Conservation (phyloP, 1,140 invertebrate genomes). For the Dysdera silvatica region DNA sequence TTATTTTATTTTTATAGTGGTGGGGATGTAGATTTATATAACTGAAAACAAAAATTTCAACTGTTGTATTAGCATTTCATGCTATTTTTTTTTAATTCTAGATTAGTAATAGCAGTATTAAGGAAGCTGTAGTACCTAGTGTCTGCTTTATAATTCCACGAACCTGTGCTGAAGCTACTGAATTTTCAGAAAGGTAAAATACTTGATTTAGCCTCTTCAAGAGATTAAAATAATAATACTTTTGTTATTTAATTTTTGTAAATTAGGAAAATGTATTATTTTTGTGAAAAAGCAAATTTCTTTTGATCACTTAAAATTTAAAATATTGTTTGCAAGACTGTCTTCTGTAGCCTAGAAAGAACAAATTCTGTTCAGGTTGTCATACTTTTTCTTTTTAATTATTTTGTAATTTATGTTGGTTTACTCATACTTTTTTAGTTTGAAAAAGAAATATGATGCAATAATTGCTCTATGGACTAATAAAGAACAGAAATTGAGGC, state of each 20-base stretch:
- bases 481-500: slow-evolving; percentile 82
- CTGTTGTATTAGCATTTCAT: neutral
- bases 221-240: neutral
- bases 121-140: slow-evolving; percentile 79
- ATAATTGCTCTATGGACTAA: slow-evolving; percentile 85
- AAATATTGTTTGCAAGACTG: neutral
- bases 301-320: too few species aligned
- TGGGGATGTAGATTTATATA: too few species aligned
- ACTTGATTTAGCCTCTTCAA: slow-evolving; percentile 40
- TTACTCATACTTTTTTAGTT: slow-evolving; percentile 32
- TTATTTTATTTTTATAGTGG: too few species aligned
- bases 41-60: too few species aligned
- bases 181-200: slow-evolving; percentile 70
- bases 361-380: neutral
- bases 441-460: slow-evolving; percentile 78
- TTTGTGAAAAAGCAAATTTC: too few species aligned
- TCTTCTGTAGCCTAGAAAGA: neutral
- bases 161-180: slow-evolving; percentile 77
- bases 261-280: too few species aligned
- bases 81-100: slow-evolving; percentile 11
- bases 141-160: slow-evolving; percentile 76
- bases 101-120: slow-evolving; percentile 56
- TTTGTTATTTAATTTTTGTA: neutral
- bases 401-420: neutral
- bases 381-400: neutral